A percentile compares a stretch with the other conserved stretches of the same genome.
These are phyloP conservation scores for Caenorhabditis auriculariae DNA, from an alignment of 2,888 invertebrate genomes.

Conservation along the genomic window DNA sequence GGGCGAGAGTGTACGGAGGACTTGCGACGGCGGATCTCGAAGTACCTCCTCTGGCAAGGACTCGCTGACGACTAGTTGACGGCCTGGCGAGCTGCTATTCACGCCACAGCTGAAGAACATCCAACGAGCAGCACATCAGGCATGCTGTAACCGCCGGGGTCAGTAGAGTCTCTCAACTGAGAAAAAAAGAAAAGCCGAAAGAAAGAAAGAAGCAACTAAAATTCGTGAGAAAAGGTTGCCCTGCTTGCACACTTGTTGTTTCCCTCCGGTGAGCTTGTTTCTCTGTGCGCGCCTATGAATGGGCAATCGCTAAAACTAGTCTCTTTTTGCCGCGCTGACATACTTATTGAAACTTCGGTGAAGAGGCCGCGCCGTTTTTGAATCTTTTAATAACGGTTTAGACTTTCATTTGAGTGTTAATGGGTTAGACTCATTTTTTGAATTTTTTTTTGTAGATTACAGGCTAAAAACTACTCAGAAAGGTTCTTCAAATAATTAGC, in stretches of 20 bases:
- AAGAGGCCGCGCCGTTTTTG: slow-evolving; percentile 6
- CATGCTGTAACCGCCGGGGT: slow-evolving; percentile 39
- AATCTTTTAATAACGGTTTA: slow-evolving; percentile 13
- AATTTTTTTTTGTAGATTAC: too few relatives aligned
- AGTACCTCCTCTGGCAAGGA: slow-evolving; percentile 18
- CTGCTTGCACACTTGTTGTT: too few relatives aligned
- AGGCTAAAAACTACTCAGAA: too few relatives aligned
- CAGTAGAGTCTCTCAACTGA: neutral
- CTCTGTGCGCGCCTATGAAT: slow-evolving; percentile 16
- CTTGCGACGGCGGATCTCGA: slow-evolving; percentile 35
- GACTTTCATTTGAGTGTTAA: slow-evolving; percentile 12
- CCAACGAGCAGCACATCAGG: slow-evolving; percentile 44
- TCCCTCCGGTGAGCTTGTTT: too few relatives aligned
- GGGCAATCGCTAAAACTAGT: slow-evolving; percentile 27
- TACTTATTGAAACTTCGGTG: slow-evolving; percentile 4
- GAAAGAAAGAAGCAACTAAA: slow-evolving; percentile 3
- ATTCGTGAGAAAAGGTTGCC: slow-evolving; percentile 8
- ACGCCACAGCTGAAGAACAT: slow-evolving; percentile 55
- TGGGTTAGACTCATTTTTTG: too few relatives aligned
- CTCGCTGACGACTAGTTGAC: slow-evolving; percentile 42
- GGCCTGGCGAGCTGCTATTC: slow-evolving; percentile 41
- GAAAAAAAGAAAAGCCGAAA: too few relatives aligned
- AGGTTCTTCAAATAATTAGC: too few relatives aligned
- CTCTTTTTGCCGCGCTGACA: slow-evolving; percentile 25
- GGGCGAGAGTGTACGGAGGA: slow-evolving; percentile 32